Percentiles rank a stretch among this genome's conserved stretches.
Evolutionary conservation across 2,888 invertebrate genomes (phyloP).

Genomic region (Unio pictorum): DNA sequence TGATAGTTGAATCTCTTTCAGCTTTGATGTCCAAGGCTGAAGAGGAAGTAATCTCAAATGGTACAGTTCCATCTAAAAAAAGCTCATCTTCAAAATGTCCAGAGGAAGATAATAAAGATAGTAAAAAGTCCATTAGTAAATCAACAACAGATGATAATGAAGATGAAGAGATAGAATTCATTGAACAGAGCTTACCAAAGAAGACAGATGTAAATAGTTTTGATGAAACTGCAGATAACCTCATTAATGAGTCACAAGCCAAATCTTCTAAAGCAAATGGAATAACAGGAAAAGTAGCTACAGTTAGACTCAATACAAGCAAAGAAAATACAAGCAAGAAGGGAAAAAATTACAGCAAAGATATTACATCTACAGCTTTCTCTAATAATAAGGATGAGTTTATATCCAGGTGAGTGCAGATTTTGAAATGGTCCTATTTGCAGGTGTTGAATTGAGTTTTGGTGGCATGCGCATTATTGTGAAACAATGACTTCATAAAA

Average conservation of each 20-base stretch:
- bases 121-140: conserved; percentile 40
- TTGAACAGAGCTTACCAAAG: conserved; percentile 64
- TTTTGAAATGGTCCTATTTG: neutral
- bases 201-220: conserved; percentile 65
- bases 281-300: conserved; percentile 46
- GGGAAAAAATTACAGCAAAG: conserved; percentile 61
- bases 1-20: conserved; percentile 48
- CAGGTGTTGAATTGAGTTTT: neutral
- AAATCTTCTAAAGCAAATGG: conserved; percentile 60
- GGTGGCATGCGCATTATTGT: too few relatives aligned
- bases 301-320: conserved; percentile 61
- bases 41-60: conserved; percentile 72
- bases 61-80: conserved; percentile 57
- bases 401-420: conserved; percentile 53
- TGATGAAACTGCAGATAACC: conserved; percentile 62
- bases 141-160: conserved; percentile 54
- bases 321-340: conserved; percentile 60
- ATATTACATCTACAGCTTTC: conserved; percentile 56
- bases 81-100: conserved; percentile 20
- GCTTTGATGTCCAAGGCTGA: conserved; percentile 69
- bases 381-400: conserved; percentile 69
- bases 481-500: too few relatives aligned
- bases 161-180: conserved; percentile 64
- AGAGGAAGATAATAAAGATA: conserved; percentile 34
- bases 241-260: conserved; percentile 60